Evolutionary conservation across 2,888 invertebrate species (phyloP).

Genomic region (Tinea pellionella): DNA sequence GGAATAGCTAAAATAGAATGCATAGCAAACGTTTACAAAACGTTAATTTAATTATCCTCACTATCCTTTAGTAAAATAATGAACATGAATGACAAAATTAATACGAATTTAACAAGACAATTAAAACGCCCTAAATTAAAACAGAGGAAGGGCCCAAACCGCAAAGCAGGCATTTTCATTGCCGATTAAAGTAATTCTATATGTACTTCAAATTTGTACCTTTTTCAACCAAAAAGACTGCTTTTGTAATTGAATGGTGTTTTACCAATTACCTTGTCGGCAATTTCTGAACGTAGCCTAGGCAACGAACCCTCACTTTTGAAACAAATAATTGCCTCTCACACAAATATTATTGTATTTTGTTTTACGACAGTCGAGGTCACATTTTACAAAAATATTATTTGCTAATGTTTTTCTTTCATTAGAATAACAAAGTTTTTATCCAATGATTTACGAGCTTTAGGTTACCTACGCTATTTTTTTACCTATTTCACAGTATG

Average conservation of each 20-base stretch:
- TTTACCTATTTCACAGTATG: too few species aligned
- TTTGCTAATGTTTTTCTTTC: too few species aligned
- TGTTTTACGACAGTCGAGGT: not conserved
- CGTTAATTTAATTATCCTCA: not conserved
- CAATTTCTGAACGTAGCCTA: conserved; percentile 21
- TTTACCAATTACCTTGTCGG: conserved; percentile 46
- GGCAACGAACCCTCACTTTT: conserved; percentile 30
- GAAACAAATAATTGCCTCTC: conserved; percentile 42
- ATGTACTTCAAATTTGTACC: not conserved
- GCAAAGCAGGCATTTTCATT: conserved; percentile 21
- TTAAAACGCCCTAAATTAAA: conserved; percentile 36
- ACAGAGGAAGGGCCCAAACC: conserved; percentile 29
- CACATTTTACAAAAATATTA: not conserved
- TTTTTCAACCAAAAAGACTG: conserved; percentile 16
- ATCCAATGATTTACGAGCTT: too few species aligned
- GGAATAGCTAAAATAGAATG: too few species aligned
- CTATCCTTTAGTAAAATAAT: not conserved
- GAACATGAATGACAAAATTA: conserved; percentile 24
- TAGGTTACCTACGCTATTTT: too few species aligned
- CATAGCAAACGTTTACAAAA: not conserved
- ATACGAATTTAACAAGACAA: conserved; percentile 39
- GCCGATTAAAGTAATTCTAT: not conserved
- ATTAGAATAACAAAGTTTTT: too few species aligned
- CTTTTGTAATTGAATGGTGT: conserved; percentile 38
- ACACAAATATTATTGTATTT: not conserved